A percentile compares a stretch with the other conserved stretches of the same genome.
Evolutionary conservation across 2,888 invertebrate genomes (phyloP).

Genomic region (Euplagia quadripunctaria): DNA sequence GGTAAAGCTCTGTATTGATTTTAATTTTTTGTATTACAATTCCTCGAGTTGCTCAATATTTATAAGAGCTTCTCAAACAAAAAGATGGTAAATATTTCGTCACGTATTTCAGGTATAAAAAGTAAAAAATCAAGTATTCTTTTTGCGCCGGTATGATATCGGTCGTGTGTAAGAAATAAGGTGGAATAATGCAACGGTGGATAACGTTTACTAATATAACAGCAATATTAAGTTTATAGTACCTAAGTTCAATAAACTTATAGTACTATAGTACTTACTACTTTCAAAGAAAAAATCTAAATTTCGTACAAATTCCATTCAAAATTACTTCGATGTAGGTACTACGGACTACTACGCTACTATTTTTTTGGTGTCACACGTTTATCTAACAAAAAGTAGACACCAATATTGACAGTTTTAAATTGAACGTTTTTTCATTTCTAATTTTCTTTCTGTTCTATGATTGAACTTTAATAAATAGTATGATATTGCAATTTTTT

Average conservation of each 20-base stretch:
- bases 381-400: not conserved
- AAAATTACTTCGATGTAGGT: no score
- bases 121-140: not conserved
- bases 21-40: not conserved
- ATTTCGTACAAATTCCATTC: no score
- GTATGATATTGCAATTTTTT: no score
- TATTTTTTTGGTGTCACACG: no score
- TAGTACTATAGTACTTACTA: no score
- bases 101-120: not conserved
- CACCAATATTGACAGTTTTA: not conserved
- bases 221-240: not conserved
- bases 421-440: not conserved
- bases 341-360: no score
- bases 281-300: not conserved
- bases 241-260: no score
- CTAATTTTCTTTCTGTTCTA: not conserved
- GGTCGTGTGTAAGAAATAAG: slow-evolving; percentile 35
- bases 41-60: not conserved
- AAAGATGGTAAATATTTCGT: not conserved
- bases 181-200: slow-evolving; percentile 44
- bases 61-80: slow-evolving; percentile 2
- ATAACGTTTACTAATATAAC: slow-evolving; percentile 21
- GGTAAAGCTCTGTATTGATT: not conserved
- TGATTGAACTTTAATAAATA: not conserved
- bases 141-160: slow-evolving; percentile 31